These are phyloP conservation scores for Paragorgia papillata DNA, from an alignment of 92 coral and sea anemone genomes.

Conservation along the genomic window DNA sequence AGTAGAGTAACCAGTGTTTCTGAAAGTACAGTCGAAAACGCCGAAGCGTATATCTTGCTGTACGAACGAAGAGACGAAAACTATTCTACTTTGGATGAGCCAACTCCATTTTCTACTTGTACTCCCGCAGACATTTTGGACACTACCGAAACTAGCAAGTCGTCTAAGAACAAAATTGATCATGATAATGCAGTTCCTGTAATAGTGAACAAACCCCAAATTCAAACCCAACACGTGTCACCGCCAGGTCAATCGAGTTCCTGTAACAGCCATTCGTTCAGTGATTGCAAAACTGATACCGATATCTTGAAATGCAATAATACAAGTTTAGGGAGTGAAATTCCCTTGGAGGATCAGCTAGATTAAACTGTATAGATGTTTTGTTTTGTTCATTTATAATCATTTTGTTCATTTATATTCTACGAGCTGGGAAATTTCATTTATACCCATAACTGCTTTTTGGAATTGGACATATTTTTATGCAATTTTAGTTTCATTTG, in stretches of 20 bases:
- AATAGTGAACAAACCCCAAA: too few relatives aligned
- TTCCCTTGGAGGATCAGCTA: background rate
- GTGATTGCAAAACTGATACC: too few relatives aligned
- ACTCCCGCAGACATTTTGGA: background rate
- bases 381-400: too few relatives aligned
- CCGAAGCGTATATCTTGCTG: slow-evolving; percentile 89
- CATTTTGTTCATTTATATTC: too few relatives aligned
- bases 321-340: background rate
- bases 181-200: background rate
- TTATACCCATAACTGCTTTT: too few relatives aligned
- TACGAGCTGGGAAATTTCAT: too few relatives aligned
- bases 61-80: slow-evolving; percentile 70
- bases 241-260: background rate
- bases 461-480: too few relatives aligned
- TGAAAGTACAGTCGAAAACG: slow-evolving; percentile 73
- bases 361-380: slow-evolving; percentile 2
- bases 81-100: background rate
- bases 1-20: slow-evolving; percentile 66
- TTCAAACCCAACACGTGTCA: background rate
- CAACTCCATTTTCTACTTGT: background rate
- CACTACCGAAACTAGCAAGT: background rate
- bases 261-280: background rate
- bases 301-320: too few relatives aligned
- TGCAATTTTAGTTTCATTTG: too few relatives aligned
- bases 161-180: background rate